Evolutionary conservation across 2,113 vertebrate genomes (phyloP), one percentile per base, ranked within the genome.

Genomic region (Mesocricetus auratus): DNA sequence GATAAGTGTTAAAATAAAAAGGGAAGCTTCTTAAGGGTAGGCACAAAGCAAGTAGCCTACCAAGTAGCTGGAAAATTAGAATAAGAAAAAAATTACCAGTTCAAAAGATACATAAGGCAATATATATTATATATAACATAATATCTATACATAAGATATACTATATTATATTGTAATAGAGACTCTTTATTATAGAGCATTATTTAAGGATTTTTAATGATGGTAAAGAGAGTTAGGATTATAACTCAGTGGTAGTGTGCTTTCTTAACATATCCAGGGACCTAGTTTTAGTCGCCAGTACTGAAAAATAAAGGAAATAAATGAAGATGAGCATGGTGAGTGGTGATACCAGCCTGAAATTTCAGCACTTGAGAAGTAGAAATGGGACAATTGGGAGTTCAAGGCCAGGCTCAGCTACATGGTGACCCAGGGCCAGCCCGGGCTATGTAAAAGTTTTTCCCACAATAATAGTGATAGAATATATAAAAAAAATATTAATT

Each of bases 401-500:
- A 69, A 86, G 31, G 33, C 62, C 42, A 86, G 62, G 16, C 47
- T 69, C 33, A n/a, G 19, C 33, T 53, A n/a, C 17, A 7, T 24
- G 62, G 62, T 21, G 31, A 86, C 5, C 5, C 47, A 71, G 42
- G 13, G 50, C 13, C 64, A 88, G 69, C 29, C n/a, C 74, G 5
- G 36, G 66, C 47, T 71, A 53, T 74, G 24, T 58, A 5, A 58
- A 58, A 58, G 53, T 60, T 39, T 89, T 50, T 42, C 16, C 58
- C 50, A 74, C 83, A 33, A 24, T 56, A 77, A 87, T 26, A 73
- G 71, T 58, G 33, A 90, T 4, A 95, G 21, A 92, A 50, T 75
- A 89, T 31, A 71, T 69, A 56, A 45, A 94, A 94, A 91, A 77
- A 45, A 58, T 69, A 74, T 89, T 85, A 86, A 73, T 45, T 17